Percentiles rank a stretch among this genome's conserved stretches.
These are phyloP conservation scores for Odontamblyopus lacepedii DNA, from an alignment of 2,797 vertebrate genomes.

Conservation along the genomic window DNA sequence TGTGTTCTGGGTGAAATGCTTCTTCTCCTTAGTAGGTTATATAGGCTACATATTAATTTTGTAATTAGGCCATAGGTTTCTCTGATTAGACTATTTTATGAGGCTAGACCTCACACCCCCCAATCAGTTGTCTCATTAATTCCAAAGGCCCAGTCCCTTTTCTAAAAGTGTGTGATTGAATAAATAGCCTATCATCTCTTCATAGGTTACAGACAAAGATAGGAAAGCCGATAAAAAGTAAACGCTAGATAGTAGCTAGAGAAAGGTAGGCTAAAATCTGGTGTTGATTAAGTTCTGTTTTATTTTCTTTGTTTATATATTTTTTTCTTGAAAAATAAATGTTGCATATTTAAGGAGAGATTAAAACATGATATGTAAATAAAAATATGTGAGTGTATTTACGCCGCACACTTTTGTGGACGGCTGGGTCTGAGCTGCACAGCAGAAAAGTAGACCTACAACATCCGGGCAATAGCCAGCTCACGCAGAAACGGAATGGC, in stretches of 20 bases:
- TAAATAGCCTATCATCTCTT: background rate
- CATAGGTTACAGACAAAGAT: background rate
- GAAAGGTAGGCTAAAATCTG: background rate
- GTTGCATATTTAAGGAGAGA: too few relatives aligned
- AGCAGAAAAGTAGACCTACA: conserved; percentile 66
- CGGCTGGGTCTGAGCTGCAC: conserved; percentile 53
- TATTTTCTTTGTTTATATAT: background rate
- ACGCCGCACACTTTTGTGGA: conserved; percentile 23
- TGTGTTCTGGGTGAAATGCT: too few relatives aligned
- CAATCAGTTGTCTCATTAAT: too few relatives aligned
- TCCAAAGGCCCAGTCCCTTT: too few relatives aligned
- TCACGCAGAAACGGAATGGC: conserved; percentile 85
- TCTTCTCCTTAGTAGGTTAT: too few relatives aligned
- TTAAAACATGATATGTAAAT: background rate
- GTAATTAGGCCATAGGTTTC: too few relatives aligned
- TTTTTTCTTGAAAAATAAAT: background rate
- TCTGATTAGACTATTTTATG: too few relatives aligned
- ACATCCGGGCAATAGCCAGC: conserved; percentile 83
- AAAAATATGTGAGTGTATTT: background rate
- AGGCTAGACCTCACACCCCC: too few relatives aligned
- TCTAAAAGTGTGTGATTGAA: too few relatives aligned
- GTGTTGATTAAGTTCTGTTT: background rate
- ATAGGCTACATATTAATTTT: too few relatives aligned
- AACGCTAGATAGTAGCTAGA: background rate
- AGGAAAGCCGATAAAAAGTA: too few relatives aligned